phyloP scores from a whole-genome alignment of 2,797 vertebrate genomes.

The Peromyscus nudipes region DNA sequence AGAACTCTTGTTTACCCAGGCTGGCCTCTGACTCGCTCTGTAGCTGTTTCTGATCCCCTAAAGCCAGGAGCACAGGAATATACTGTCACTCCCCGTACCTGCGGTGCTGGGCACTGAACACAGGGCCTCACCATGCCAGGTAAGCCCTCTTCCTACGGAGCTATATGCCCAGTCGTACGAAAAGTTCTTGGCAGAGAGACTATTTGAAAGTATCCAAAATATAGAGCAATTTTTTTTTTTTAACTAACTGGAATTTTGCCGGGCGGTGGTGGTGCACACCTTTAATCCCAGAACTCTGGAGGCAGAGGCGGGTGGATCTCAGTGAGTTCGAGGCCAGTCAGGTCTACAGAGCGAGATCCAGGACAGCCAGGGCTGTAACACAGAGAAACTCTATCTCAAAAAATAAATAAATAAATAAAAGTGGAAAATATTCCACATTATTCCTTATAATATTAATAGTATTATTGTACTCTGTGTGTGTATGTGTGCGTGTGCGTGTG shows the following conservation, averaged over 20 bases:
- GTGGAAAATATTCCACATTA: neutral
- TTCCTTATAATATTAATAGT: neutral
- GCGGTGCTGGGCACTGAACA: neutral
- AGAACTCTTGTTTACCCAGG: neutral
- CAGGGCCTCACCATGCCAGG: neutral
- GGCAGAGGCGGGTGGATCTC: neutral
- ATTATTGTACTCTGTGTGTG: no score
- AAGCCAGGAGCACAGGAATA: neutral
- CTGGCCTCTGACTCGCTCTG: no score
- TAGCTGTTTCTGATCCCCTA: neutral
- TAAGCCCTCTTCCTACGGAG: neutral
- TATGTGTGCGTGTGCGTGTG: no score
- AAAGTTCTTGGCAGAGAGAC: neutral
- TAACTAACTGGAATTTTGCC: slow-evolving; percentile 32
- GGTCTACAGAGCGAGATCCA: neutral
- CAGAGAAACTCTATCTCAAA: neutral
- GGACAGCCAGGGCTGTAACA: no score
- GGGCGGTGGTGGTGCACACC: neutral
- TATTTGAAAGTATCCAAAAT: slow-evolving; percentile 19
- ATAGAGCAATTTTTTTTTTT: neutral
- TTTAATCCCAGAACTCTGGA: neutral
- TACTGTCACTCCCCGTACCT: no score
- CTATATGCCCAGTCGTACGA: neutral
- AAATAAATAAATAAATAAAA: neutral
- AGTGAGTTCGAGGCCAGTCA: neutral